Evolutionary conservation across 2,113 vertebrate species (phyloP).

Genomic region (Indri indri): DNA sequence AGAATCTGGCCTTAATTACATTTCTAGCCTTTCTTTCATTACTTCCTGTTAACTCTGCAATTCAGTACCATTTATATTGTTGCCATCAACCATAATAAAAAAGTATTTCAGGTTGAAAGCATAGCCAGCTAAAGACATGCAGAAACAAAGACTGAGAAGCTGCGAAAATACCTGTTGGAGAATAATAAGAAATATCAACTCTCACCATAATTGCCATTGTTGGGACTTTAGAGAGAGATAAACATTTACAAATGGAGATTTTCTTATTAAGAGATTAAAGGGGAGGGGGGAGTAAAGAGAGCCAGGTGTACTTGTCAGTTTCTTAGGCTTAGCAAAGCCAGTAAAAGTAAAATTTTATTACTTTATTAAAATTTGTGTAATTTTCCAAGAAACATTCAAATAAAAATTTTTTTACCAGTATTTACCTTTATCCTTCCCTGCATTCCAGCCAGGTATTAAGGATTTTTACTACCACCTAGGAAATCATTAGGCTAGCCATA

Average conservation of each 20-base stretch:
- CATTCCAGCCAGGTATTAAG: not conserved
- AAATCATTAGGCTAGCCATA: not conserved
- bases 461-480: not conserved
- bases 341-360: constrained; percentile 24
- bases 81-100: not conserved
- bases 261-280: not conserved
- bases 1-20: not conserved
- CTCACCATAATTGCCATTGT: not conserved
- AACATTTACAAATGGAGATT: not conserved
- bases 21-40: not conserved
- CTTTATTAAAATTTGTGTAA: constrained; percentile 1
- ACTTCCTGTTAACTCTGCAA: not conserved
- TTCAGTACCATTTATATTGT: not conserved
- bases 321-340: not conserved
- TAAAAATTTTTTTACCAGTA: too few relatives aligned
- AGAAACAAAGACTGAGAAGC: not conserved
- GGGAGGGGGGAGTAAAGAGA: not conserved
- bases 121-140: not conserved
- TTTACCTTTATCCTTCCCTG: constrained; percentile 33
- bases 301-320: not conserved
- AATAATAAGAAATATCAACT: not conserved
- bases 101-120: not conserved
- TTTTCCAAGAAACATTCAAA: not conserved
- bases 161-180: not conserved
- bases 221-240: not conserved